Evolutionary conservation across 2,888 invertebrate species (phyloP).

Genomic region (Agrochola circellaris): DNA sequence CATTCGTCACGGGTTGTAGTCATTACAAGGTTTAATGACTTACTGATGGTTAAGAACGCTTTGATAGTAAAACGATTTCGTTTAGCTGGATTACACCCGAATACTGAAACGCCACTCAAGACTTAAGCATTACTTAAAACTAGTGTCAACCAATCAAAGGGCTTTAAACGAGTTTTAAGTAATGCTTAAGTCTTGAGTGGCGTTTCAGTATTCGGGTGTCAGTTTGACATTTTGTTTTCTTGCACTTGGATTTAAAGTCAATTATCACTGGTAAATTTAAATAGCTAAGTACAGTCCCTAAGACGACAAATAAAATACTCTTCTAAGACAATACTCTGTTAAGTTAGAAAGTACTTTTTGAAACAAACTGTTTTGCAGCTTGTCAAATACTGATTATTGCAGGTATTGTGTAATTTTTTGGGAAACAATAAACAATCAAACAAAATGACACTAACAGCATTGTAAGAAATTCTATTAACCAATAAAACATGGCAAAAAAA

Average conservation of each 20-base stretch:
- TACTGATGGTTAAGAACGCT: background rate
- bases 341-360: background rate
- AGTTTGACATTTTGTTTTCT: background rate
- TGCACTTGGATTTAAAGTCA: background rate
- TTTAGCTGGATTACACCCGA: background rate
- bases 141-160: no score
- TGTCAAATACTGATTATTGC: background rate
- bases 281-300: no score
- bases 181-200: no score
- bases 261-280: background rate
- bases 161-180: no score
- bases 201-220: no score
- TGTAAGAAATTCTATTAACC: no score
- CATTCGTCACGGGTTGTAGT: slow-evolving; percentile 43
- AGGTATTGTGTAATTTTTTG: background rate
- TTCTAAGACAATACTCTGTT: background rate
- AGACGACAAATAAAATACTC: background rate
- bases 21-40: slow-evolving; percentile 15
- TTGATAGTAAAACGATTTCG: background rate
- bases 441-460: background rate
- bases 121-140: no score
- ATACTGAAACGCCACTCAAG: no score
- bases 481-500: background rate
- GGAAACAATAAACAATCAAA: background rate
- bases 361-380: background rate